Evolutionary conservation across 2,888 invertebrate genomes (phyloP).

Genomic region (Chymomyza fuscimana): DNA sequence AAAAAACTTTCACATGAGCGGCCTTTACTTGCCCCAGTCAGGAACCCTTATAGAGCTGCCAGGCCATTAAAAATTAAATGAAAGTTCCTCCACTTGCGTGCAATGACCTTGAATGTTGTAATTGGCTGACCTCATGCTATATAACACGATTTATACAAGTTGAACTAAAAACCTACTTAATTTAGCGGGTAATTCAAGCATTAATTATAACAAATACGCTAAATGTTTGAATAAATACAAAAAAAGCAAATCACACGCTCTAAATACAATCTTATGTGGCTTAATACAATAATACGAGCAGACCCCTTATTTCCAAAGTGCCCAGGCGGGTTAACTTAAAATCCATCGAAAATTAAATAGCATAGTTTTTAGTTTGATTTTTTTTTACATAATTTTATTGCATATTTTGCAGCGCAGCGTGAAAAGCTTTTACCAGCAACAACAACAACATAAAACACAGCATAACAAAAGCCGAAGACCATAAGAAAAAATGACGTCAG

Average conservation of each 20-base stretch:
- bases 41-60: not conserved
- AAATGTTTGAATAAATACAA: not conserved
- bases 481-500: conserved; percentile 42
- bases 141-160: not conserved
- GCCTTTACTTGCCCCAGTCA: not conserved
- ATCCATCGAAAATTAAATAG: not conserved
- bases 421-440: conserved; percentile 42
- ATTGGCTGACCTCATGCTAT: not conserved
- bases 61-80: not conserved
- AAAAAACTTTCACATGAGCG: not conserved
- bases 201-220: not conserved
- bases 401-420: conserved; percentile 75
- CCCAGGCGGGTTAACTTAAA: too few relatives aligned
- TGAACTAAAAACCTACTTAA: not conserved
- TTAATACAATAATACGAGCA: not conserved
- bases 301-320: not conserved
- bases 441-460: conserved; percentile 5
- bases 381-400: conserved; percentile 41
- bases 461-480: conserved; percentile 6
- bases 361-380: not conserved
- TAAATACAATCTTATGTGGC: not conserved
- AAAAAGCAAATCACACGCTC: not conserved
- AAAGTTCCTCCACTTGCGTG: conserved; percentile 7
- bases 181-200: not conserved
- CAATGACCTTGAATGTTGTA: conserved; percentile 41